phyloP scores from a whole-genome alignment of 2,888 invertebrate species.

The Chrysina gloriosa region DNA sequence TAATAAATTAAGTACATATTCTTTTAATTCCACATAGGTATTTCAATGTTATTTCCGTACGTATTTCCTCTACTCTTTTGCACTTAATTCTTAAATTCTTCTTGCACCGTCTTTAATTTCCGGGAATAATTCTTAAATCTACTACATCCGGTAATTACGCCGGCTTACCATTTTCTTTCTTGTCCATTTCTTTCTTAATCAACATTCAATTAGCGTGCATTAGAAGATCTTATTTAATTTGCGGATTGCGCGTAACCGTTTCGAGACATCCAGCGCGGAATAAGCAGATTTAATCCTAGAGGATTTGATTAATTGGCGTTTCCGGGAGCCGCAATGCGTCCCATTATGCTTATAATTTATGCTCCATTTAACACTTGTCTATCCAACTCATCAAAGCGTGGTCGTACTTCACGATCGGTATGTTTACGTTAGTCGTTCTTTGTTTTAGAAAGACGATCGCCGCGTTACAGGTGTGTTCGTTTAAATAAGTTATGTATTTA shows the following conservation, averaged over 20 bases:
- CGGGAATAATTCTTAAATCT: background rate
- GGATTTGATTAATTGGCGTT: background rate
- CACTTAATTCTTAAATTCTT: background rate
- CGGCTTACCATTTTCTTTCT: background rate
- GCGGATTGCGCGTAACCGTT: background rate
- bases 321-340: background rate
- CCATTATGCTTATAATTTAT: conserved; percentile 6
- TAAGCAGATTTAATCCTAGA: background rate
- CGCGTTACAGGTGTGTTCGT: too few relatives aligned
- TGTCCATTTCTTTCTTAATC: background rate
- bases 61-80: background rate
- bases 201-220: conserved; percentile 5
- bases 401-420: background rate
- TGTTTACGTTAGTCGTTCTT: too few relatives aligned
- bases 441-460: too few relatives aligned
- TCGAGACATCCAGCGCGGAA: background rate
- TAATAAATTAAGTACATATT: too few relatives aligned
- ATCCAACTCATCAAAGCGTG: background rate
- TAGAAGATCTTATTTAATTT: background rate
- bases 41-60: background rate
- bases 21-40: background rate
- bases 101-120: background rate
- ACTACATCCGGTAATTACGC: background rate
- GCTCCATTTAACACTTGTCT: conserved; percentile 8
- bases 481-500: too few relatives aligned